These are phyloP conservation scores for Anas flavirostris DNA, from an alignment of 2,797 vertebrate species.

Conservation along the genomic window DNA sequence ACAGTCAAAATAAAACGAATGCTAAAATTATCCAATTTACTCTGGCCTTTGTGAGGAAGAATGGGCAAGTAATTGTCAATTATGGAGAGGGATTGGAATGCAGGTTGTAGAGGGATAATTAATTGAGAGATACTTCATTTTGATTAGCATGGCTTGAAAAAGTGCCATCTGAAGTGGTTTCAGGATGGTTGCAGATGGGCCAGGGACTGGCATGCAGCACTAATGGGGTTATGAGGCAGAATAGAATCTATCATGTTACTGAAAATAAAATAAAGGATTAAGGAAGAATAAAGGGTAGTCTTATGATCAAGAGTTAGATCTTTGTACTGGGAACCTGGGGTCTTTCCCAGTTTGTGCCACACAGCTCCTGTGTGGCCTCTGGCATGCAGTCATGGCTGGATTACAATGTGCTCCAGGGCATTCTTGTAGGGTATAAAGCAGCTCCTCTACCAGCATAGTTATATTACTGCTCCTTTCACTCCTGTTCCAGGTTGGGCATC, in stretches of 20 bases:
- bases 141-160: slow-evolving; percentile 66
- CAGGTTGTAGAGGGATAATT: slow-evolving; percentile 70
- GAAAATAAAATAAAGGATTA: slow-evolving; percentile 21
- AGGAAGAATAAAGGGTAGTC: background rate
- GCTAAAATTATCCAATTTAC: slow-evolving; percentile 66
- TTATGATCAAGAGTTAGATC: background rate
- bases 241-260: slow-evolving; percentile 1
- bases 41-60: slow-evolving; percentile 63
- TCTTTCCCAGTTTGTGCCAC: background rate
- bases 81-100: slow-evolving; percentile 71
- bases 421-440: background rate
- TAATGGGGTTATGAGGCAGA: slow-evolving; percentile 19
- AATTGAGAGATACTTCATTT: slow-evolving; percentile 62
- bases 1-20: slow-evolving; percentile 39
- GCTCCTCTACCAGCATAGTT: background rate
- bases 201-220: slow-evolving; percentile 13
- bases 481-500: background rate
- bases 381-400: background rate
- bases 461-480: background rate
- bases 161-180: slow-evolving; percentile 66
- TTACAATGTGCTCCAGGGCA: background rate
- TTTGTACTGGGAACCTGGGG: background rate
- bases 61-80: slow-evolving; percentile 66
- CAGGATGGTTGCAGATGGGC: slow-evolving; percentile 26
- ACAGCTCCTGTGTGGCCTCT: background rate